Conservation (phyloP, 2,113 vertebrate species). For the Trogon melanurus region DNA sequence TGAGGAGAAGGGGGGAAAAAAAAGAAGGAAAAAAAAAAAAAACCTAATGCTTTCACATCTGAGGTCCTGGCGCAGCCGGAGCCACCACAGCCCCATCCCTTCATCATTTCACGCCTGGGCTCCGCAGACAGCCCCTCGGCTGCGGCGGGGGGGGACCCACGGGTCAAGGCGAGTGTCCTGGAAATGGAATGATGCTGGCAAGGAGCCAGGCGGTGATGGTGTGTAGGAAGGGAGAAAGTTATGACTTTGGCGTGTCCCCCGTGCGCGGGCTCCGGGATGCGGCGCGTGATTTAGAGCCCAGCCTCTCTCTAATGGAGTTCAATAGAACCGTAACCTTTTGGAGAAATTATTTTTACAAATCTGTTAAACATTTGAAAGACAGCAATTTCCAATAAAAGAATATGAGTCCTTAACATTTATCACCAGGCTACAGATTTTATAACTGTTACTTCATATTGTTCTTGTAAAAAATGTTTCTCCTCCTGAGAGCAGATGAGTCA, state of each 20-base stretch:
- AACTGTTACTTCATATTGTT: constrained; percentile 62
- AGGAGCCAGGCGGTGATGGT: not conserved
- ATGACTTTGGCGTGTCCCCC: constrained; percentile 29
- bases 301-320: constrained; percentile 19
- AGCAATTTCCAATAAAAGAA: constrained; percentile 64
- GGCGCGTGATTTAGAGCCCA: constrained; percentile 34
- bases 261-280: not conserved
- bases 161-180: constrained; percentile 69
- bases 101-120: constrained; percentile 87
- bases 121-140: constrained; percentile 64
- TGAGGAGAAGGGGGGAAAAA: constrained; percentile 44
- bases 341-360: constrained; percentile 72
- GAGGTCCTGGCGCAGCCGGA: constrained; percentile 75
- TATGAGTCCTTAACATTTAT: constrained; percentile 55
- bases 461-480: constrained; percentile 49
- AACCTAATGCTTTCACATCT: constrained; percentile 69
- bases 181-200: constrained; percentile 52
- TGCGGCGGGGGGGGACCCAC: constrained; percentile 32
- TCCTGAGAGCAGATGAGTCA: constrained; percentile 59
- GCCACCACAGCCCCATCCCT: constrained; percentile 58
- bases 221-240: not conserved
- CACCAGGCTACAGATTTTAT: constrained; percentile 52
- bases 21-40: not conserved
- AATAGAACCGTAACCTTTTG: constrained; percentile 54
- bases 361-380: constrained; percentile 69